Base-by-base conservation (phyloP, 2,113 vertebrate genomes). In the Cyprinus carpio region DNA sequence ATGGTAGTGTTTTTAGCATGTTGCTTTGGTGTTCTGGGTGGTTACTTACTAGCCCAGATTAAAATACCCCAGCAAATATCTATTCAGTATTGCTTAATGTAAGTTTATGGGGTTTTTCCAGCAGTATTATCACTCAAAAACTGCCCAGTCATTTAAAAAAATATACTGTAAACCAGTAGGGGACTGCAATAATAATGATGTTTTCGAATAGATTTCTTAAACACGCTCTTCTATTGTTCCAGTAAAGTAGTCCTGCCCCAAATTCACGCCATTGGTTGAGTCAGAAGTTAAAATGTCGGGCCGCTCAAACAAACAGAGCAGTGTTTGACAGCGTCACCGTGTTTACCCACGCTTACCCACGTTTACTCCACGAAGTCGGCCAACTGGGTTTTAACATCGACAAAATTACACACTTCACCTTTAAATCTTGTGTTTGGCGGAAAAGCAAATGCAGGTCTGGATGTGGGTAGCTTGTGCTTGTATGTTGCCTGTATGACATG, bases 331-430 rank as follows among this genome's bases (percentile, higher is more conserved):
- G 75, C 12, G 6, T 75, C 40, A 16, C 5, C 1, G 1, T 76
- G 16, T 76, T 76, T 51, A 76, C 49, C 75, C 13, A 31, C n/a
- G n/a, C n/a, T n/a, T n/a, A n/a, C n/a, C n/a, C n/a, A n/a, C n/a
- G n/a, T n/a, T n/a, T n/a, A n/a, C 40, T 46, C 27, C 71, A 25
- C 40, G 3, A 75, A 76, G 43, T 75, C 72, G 29, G 69, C 37
- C 69, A 13, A 1, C 40, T 46, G n/a, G 75, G 15, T 31, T 76
- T 76, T 76, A 79, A 65, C 43, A 71, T 23, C 12, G 10, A 83
- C 20, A 58, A 83, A 83, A 58, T 72, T 16, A 82, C 81, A 82
- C 23, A 34, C 16, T 82, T 72, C 49, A 74, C 49, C 49, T 83
- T 83, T 40, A 72, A 83, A 72, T 74, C 67, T 23, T 54, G 64